Evolutionary conservation across 2,113 vertebrate genomes (phyloP).

Genomic region (Plectropomus leopardus): DNA sequence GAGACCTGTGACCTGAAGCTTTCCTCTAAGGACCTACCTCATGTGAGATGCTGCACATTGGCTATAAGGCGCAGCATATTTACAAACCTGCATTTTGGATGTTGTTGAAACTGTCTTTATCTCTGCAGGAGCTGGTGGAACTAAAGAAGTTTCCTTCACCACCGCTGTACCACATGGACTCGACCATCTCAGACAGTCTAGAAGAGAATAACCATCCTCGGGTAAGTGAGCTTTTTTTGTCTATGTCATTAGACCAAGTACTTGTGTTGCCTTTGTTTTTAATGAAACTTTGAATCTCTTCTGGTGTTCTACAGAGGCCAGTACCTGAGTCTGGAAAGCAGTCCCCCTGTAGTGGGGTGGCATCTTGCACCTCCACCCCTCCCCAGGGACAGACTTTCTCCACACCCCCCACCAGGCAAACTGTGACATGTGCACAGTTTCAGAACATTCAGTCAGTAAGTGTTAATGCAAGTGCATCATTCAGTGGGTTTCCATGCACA

Average conservation of each 20-base stretch:
- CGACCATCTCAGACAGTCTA: constrained; percentile 43
- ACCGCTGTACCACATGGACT: constrained; percentile 79
- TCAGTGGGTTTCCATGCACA: too few relatives aligned
- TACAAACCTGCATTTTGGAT: not conserved
- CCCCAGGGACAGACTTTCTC: constrained; percentile 82
- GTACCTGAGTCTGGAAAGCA: constrained; percentile 55
- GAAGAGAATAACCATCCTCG: constrained; percentile 73
- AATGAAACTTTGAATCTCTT: not conserved
- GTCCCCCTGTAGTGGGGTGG: constrained; percentile 63
- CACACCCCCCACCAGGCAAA: constrained; percentile 85
- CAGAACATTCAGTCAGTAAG: constrained; percentile 91
- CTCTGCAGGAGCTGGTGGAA: constrained; percentile 71
- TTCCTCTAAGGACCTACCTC: constrained; percentile 61
- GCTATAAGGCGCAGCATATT: not conserved
- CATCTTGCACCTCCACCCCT: constrained; percentile 62
- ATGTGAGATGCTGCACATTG: constrained; percentile 48
- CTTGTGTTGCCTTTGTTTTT: not conserved
- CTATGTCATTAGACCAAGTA: not conserved
- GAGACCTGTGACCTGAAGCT: constrained; percentile 83
- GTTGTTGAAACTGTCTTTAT: not conserved
- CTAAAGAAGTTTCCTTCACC: constrained; percentile 79
- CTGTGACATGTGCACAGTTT: constrained; percentile 87
- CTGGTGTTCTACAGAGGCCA: constrained; percentile 64
- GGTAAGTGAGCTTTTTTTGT: constrained; percentile 34
- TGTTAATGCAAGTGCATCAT: constrained; percentile 23